Conservation (phyloP, 2,113 vertebrate genomes). For the Ctenodactylus gundi region DNA sequence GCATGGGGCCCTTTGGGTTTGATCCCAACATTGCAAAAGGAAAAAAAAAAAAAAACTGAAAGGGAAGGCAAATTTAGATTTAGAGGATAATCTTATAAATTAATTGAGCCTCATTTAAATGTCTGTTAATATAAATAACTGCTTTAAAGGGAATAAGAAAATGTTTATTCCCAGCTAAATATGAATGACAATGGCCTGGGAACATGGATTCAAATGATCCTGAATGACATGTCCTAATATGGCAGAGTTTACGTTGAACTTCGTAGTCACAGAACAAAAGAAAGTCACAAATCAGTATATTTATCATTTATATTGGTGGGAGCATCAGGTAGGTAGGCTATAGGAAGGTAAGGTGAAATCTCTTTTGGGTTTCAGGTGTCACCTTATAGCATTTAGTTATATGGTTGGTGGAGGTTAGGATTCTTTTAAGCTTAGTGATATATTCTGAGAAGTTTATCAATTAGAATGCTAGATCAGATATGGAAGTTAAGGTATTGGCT, state of each 20-base stretch:
- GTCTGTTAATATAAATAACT: background rate
- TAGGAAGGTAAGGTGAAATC: background rate
- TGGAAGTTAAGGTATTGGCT: background rate
- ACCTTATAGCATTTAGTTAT: background rate
- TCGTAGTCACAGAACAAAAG: background rate
- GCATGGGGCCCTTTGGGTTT: background rate
- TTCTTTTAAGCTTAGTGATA: background rate
- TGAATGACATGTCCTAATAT: background rate
- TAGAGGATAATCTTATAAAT: conserved; percentile 7
- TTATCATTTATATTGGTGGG: background rate
- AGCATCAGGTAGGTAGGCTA: background rate
- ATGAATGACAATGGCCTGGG: background rate
- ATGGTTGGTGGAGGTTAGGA: background rate
- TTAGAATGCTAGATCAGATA: background rate
- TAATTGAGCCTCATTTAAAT: conserved; percentile 2
- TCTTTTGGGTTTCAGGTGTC: background rate
- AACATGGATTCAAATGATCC: background rate
- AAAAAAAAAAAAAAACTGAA: background rate
- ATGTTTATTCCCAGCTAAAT: background rate
- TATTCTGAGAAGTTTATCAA: background rate
- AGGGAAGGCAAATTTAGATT: background rate
- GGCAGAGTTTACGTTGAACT: background rate
- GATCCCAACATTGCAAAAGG: background rate
- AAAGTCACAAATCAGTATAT: background rate
- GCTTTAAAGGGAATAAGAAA: background rate